These are phyloP conservation scores for Hyles vespertilio DNA, from an alignment of 1,140 invertebrate genomes.

Conservation along the genomic window DNA sequence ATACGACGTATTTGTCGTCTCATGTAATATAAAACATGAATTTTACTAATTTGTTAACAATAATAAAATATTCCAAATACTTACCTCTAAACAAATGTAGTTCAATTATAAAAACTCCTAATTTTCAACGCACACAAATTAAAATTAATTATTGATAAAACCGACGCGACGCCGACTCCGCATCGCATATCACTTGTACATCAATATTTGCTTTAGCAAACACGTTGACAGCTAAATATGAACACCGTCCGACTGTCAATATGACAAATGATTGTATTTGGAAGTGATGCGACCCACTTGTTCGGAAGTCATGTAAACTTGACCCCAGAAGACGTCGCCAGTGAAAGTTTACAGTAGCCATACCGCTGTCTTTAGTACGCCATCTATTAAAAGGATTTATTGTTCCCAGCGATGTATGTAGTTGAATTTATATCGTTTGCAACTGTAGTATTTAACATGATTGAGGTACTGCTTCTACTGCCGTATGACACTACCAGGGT, in stretches of 20 bases:
- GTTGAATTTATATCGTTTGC: too few species aligned
- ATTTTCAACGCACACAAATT: not conserved
- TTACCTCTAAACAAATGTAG: not conserved
- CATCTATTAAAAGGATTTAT: slow-evolving; percentile 8
- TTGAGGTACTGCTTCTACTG: too few species aligned
- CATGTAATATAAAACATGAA: too few species aligned
- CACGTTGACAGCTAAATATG: slow-evolving; percentile 8
- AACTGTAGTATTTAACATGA: too few species aligned
- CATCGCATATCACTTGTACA: not conserved
- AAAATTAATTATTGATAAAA: too few species aligned
- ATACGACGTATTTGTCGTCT: too few species aligned
- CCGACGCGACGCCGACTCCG: not conserved
- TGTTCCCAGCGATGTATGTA: not conserved
- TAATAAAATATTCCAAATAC: too few species aligned
- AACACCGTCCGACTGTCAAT: slow-evolving; percentile 51
- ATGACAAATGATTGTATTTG: slow-evolving; percentile 49
- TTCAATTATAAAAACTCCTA: not conserved
- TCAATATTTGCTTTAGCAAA: slow-evolving; percentile 1
- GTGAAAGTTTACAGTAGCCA: slow-evolving; percentile 65
- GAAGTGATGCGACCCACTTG: slow-evolving; percentile 48
- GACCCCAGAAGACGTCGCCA: slow-evolving; percentile 37
- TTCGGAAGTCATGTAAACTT: slow-evolving; percentile 61
- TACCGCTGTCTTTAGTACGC: slow-evolving; percentile 25
- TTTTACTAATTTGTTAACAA: too few species aligned
- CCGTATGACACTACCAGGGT: too few species aligned